Base-by-base conservation (phyloP, 2,888 invertebrate species). In the Nematopogon swammerdamellus region DNA sequence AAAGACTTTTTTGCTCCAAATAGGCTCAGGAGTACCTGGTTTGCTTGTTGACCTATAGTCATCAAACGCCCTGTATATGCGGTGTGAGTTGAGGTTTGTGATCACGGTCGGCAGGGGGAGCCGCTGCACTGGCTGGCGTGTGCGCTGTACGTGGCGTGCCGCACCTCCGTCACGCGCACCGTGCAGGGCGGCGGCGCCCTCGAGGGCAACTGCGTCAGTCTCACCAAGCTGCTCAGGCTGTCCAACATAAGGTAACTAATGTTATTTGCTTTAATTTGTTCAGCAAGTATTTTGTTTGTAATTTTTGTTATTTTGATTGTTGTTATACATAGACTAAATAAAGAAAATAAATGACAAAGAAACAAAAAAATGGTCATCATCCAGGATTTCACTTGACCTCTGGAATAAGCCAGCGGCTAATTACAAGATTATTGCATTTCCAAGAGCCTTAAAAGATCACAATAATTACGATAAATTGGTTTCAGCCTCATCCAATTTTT, bases 71-170 rank as follows among this genome's bases (percentile, higher is more conserved):
- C n/a, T n/a, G n/a, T n/a, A n/a, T n/a, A n/a, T n/a, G n/a, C n/a
- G n/a, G n/a, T n/a, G n/a, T n/a, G n/a, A n/a, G n/a, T n/a, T n/a
- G n/a, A n/a, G n/a, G n/a, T n/a, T n/a, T n/a, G n/a, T n/a, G n/a
- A n/a, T n/a, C n/a, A n/a, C n/a, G n/a, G n/a, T 25, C 8, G 25
- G 25, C 60, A 95, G 94, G 97, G 97, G 20, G 92, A 96, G 60
- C 83, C 86, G 53, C 74, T 89, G 49, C 95, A 96, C 63, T 98
- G 97, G 97, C 83, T 97, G 64, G 93, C 94, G 46, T 98, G 97
- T 82, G 91, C 95, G 5, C 72, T 97, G 46, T 97, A 94, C 72
- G 92, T 92, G 30, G 91, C 94, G 19, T 95, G 95, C 64, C 82
- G 92, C 51, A 88, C 87, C 49, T 85, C 89, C 1, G 83, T 86